Evolutionary conservation across 2,888 invertebrate species (phyloP).

Genomic region (Ormyrus thymus): DNA sequence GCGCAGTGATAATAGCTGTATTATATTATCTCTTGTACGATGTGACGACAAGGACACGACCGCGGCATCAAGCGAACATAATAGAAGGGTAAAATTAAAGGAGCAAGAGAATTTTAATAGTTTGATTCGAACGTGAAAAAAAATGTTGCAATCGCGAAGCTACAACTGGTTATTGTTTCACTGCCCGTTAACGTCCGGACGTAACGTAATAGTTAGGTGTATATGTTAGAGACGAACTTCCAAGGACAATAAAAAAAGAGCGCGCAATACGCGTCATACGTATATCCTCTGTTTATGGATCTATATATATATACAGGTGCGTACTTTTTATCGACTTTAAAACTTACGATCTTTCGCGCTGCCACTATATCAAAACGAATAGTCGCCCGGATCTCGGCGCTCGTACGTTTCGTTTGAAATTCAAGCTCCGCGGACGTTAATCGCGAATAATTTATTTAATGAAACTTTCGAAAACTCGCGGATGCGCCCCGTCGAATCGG

Average conservation of each 20-base stretch:
- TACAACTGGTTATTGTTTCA: not conserved
- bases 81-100: no score
- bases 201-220: slow-evolving; percentile 1
- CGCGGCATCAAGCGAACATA: no score
- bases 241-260: slow-evolving; percentile 18
- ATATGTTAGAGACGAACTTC: not conserved
- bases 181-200: not conserved
- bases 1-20: no score
- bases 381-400: not conserved
- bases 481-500: no score
- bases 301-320: not conserved
- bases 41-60: no score
- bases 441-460: no score
- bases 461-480: no score
- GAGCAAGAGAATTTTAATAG: no score
- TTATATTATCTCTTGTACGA: no score
- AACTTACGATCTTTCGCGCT: not conserved
- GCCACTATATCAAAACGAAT: not conserved
- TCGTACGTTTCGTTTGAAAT: not conserved
- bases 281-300: not conserved
- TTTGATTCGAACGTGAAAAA: no score
- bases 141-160: no score
- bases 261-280: not conserved
- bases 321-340: not conserved
- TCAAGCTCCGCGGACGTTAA: not conserved